A percentile compares a stretch with the other conserved stretches of the same genome.
Conservation (phyloP, 2,888 invertebrate species). For the Diadegma fenestrale region DNA sequence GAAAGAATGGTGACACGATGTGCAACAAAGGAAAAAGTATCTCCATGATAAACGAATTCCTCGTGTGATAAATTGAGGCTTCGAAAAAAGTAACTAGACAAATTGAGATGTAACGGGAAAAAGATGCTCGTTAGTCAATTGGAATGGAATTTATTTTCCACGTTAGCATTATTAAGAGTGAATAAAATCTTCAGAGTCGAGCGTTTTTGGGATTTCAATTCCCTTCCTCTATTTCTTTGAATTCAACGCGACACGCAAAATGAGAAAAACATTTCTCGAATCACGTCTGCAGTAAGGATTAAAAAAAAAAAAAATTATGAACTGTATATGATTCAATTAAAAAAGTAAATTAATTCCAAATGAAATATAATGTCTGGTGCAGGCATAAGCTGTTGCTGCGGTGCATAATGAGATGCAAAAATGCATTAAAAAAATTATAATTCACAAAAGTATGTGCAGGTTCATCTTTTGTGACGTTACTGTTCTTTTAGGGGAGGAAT, state of each 20-base stretch:
- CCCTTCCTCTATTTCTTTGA: background rate
- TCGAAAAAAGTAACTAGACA: background rate
- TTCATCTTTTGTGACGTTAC: conserved; percentile 23
- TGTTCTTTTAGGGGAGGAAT: background rate
- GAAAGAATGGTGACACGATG: conserved; percentile 34
- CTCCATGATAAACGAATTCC: conserved; percentile 36
- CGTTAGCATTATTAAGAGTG: background rate
- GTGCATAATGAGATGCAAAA: background rate
- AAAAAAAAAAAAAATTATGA: background rate
- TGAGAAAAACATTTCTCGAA: background rate
- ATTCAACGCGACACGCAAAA: background rate
- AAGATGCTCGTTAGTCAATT: background rate
- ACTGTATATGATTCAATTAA: background rate
- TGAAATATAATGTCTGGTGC: background rate
- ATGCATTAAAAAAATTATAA: conserved; percentile 29
- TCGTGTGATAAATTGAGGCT: conserved; percentile 43
- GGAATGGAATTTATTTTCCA: background rate
- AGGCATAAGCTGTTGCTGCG: background rate
- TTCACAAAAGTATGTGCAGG: conserved; percentile 13
- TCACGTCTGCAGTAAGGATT: background rate
- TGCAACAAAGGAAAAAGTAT: conserved; percentile 38
- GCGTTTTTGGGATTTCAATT: background rate
- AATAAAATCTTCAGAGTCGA: background rate
- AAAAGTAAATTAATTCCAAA: background rate
- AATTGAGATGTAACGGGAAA: background rate